Evolutionary conservation across 2,113 vertebrate species (phyloP), one percentile per base, ranked within the genome.

Genomic region (Fulmarus glacialis): DNA sequence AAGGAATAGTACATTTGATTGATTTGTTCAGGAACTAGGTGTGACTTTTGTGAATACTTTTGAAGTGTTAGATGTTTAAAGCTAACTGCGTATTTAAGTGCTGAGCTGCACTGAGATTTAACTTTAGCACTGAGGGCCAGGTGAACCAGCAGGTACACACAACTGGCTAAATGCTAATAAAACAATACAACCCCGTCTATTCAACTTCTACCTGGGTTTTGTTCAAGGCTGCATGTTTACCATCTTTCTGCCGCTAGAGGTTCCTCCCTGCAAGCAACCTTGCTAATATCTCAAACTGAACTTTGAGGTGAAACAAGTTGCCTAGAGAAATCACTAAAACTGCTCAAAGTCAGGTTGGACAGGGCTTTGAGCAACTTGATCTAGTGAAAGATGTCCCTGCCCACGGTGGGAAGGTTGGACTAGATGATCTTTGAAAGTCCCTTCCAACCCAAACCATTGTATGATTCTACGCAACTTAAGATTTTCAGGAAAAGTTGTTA

Each of bases 11-110:
- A 79, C 56, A 56, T 92, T 88, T 96, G 95, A 96, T 93, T 81
- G 94, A 97, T 97, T 92, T 87, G 64, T 75, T 91, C 90, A 94
- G 82, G 93, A 93, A 59, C 66, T 55, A 22, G 60, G 42, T 82
- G 82, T 80, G 93, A 88, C 77, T 94, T 96, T 85, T 90, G 40
- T 77, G 48, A 82, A 72, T 73, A 15, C 8, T 4, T 90, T 60
- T 80, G 53, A 85, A 88, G 45, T 34, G n/a, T 80, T 62, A 62
- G 75, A 47, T 86, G 50, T 77, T 95, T 89, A 83, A 95, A 94
- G 59, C 24, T 77, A 96, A 97, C 90, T 88, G 62, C 1, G 2
- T 66, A 32, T 67, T 87, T 90, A 88, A 83, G 36, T 50, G 40
- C 74, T 92, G 62, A 85, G 42, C 74, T 83, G 38, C 7, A 4